These are phyloP conservation scores for Melanotaenia duboulayi DNA, from an alignment of 2,113 vertebrate species.

Conservation along the genomic window DNA sequence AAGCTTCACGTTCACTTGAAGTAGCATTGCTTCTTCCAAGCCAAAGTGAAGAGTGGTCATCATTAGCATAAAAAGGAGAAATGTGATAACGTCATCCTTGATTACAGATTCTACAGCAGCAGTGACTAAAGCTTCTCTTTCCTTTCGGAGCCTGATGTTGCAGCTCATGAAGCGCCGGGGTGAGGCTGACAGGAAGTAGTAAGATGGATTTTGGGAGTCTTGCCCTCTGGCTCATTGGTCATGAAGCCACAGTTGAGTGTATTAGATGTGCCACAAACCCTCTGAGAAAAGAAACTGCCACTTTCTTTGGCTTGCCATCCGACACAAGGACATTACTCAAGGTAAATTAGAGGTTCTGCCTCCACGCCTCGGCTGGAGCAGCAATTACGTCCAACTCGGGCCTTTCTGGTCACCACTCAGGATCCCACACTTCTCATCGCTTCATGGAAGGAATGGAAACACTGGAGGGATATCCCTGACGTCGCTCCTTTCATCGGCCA, in stretches of 20 bases:
- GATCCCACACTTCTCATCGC: slow-evolving; percentile 55
- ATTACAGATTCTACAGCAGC: not conserved
- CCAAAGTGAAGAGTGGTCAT: not conserved
- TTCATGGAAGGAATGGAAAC: slow-evolving; percentile 54
- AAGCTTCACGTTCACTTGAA: too few relatives aligned
- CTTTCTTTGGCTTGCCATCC: slow-evolving; percentile 67
- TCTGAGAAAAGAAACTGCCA: slow-evolving; percentile 79
- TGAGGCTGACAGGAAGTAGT: slow-evolving; percentile 41
- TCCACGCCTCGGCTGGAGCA: slow-evolving; percentile 65
- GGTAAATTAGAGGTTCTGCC: slow-evolving; percentile 79
- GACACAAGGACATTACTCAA: slow-evolving; percentile 77
- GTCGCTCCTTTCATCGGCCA: slow-evolving; percentile 40
- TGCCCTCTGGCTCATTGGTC: slow-evolving; percentile 62
- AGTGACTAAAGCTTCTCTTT: not conserved
- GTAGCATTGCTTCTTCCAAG: too few relatives aligned
- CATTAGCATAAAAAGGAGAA: not conserved
- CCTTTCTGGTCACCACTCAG: slow-evolving; percentile 62
- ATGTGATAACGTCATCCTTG: too few relatives aligned
- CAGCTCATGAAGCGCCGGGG: slow-evolving; percentile 16
- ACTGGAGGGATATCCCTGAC: slow-evolving; percentile 61
- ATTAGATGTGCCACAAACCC: slow-evolving; percentile 77
- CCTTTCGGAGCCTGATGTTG: slow-evolving; percentile 29
- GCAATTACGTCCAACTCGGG: slow-evolving; percentile 72
- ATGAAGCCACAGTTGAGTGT: slow-evolving; percentile 71
- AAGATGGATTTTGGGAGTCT: slow-evolving; percentile 37